Evolutionary conservation across 2,888 invertebrate species (phyloP), one percentile per base, ranked within the genome.

Genomic region (Agrypnus murinus): DNA sequence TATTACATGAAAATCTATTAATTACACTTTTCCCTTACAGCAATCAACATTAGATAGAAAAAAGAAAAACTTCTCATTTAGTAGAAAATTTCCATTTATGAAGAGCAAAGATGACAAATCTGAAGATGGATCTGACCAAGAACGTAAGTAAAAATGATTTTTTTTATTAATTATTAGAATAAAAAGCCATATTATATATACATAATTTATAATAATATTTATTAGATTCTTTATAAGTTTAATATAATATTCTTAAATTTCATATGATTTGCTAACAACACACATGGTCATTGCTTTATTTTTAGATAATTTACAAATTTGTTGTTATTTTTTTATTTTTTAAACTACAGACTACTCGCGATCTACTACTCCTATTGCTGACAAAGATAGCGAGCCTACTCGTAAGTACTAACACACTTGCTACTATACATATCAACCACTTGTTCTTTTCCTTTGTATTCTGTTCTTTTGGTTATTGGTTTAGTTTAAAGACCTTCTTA

Each of bases 101-200:
- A 99, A 99, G 90, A 98, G 98, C 88, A 96, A 98, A 89, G 99
- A 99, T 86, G 97, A 98, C 84, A 97, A 96, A 87, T 96, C 95
- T 62, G 97, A 98, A 87, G 97, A 98, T 84, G 96, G 96, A 84
- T 97, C 97, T 79, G 96, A 96, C 84, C 96, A 96, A 90, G 97
- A 98, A 93, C 96, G 98, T 98, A 91, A 95, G 97, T 94, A 66
- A 25, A 25, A 17, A 32, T n/a, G n/a, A n/a, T n/a, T n/a, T n/a
- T n/a, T n/a, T n/a, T n/a, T n/a, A n/a, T n/a, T n/a, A 1, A 50
- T 34, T 12, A 12, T 17, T 7, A 48, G 7, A 32, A 25, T 50
- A 1, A 34, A 8, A 8, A 34, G 5, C 25, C 25, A 25, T 25
- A 5, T 25, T 25, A 5, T 25, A 25, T 38, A 2, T 38, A 38